Percentiles rank a stretch among this genome's conserved stretches.
Conservation (phyloP, 2,888 invertebrate species). For the Scotopteryx bipunctaria region DNA sequence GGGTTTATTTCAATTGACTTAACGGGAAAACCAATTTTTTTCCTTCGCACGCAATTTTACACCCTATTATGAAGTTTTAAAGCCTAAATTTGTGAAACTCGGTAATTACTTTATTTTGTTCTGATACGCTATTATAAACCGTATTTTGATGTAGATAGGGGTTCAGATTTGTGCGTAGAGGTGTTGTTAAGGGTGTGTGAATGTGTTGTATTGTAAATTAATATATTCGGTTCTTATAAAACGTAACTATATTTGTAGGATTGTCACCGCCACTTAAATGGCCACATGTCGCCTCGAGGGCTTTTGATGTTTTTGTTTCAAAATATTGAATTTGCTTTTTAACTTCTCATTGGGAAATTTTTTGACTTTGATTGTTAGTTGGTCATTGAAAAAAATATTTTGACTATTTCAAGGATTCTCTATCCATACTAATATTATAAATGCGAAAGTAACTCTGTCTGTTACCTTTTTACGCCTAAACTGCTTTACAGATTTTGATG, state of each 20-base stretch:
- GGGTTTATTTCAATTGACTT: constrained; percentile 75
- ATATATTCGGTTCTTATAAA: constrained; percentile 71
- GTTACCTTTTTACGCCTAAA: not conserved
- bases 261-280: constrained; percentile 81
- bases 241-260: constrained; percentile 79
- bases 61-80: constrained; percentile 3
- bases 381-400: not conserved
- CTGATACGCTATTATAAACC: constrained; percentile 29
- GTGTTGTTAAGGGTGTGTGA: constrained; percentile 42
- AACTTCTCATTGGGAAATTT: constrained; percentile 52
- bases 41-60: constrained; percentile 14
- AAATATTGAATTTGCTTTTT: constrained; percentile 48
- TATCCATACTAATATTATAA: too few relatives aligned
- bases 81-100: constrained; percentile 1
- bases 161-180: constrained; percentile 25
- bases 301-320: constrained; percentile 68
- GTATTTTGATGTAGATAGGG: constrained; percentile 4
- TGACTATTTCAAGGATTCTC: not conserved
- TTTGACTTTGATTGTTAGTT: constrained; percentile 37
- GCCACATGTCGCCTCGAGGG: constrained; percentile 81
- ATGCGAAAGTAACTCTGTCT: not conserved
- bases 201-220: constrained; percentile 53
- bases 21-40: constrained; percentile 42
- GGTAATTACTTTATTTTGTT: not conserved
- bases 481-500: too few relatives aligned